These are phyloP conservation scores for Pristionchus japonicus DNA, from an alignment of 2,888 invertebrate genomes.

Conservation along the genomic window DNA sequence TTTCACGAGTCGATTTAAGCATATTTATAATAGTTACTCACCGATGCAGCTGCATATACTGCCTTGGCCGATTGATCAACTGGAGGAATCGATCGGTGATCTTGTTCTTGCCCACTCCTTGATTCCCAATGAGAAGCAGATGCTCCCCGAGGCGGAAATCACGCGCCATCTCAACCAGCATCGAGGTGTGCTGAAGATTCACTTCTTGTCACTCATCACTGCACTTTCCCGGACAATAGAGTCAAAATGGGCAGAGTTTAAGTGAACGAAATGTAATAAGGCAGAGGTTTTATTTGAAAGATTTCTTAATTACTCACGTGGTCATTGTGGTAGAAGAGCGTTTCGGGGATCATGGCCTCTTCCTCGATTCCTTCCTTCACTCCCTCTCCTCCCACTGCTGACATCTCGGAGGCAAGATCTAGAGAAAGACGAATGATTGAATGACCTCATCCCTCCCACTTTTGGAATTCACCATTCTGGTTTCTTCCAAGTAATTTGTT, in stretches of 20 bases:
- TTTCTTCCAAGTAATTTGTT: neutral
- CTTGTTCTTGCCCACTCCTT: conserved; percentile 97
- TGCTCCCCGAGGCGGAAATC: conserved; percentile 93
- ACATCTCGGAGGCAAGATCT: conserved; percentile 66
- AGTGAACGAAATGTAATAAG: too few species aligned
- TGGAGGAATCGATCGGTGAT: conserved; percentile 91
- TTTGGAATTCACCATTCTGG: too few species aligned
- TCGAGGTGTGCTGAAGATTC: conserved; percentile 83
- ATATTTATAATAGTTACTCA: too few species aligned
- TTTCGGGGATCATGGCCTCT: conserved; percentile 91
- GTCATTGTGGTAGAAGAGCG: conserved; percentile 93
- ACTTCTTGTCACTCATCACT: neutral
- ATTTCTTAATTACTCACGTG: conserved; percentile 78
- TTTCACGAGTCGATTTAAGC: too few species aligned
- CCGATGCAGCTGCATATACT: conserved; percentile 91
- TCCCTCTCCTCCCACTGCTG: conserved; percentile 79
- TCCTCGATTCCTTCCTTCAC: conserved; percentile 13
- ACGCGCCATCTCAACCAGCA: conserved; percentile 89
- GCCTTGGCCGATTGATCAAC: conserved; percentile 89
- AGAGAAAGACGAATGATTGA: too few species aligned
- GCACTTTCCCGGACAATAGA: neutral
- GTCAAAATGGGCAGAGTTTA: too few species aligned
- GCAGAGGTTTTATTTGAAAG: too few species aligned
- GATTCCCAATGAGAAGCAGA: conserved; percentile 94
- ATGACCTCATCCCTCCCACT: too few species aligned